Evolutionary conservation across 1,140 invertebrate genomes (phyloP).

Genomic region (Oedothorax gibbosus): DNA sequence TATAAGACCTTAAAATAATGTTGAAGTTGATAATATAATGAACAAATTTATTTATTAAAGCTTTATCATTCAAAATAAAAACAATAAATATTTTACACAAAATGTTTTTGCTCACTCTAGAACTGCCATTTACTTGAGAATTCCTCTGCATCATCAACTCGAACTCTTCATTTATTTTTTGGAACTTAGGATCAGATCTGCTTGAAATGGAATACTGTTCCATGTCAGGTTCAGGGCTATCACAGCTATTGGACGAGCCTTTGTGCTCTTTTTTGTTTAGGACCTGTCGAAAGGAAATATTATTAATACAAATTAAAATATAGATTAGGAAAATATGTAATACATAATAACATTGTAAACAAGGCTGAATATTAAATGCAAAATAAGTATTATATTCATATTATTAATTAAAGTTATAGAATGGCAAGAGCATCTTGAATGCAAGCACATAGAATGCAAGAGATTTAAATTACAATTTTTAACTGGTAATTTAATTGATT

Average conservation of each 20-base stretch:
- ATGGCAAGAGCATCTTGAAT: too few species aligned
- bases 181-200: slow-evolving; percentile 94
- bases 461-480: too few species aligned
- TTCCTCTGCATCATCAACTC: slow-evolving; percentile 92
- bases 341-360: too few species aligned
- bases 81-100: background rate
- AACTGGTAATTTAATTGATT: too few species aligned
- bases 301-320: background rate
- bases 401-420: too few species aligned
- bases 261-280: slow-evolving; percentile 73
- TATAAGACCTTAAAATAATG: too few species aligned
- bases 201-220: slow-evolving; percentile 89
- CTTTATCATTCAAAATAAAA: too few species aligned
- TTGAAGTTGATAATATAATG: too few species aligned
- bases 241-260: slow-evolving; percentile 94
- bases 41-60: too few species aligned
- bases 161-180: slow-evolving; percentile 96
- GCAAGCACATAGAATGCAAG: too few species aligned
- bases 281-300: slow-evolving; percentile 37
- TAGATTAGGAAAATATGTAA: background rate
- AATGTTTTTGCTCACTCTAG: slow-evolving; percentile 55
- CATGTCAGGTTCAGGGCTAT: slow-evolving; percentile 88
- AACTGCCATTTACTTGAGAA: slow-evolving; percentile 62
- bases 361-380: too few species aligned
- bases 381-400: too few species aligned